Conservation (phyloP, 2,113 vertebrate genomes). For the Crotalus horridus region DNA sequence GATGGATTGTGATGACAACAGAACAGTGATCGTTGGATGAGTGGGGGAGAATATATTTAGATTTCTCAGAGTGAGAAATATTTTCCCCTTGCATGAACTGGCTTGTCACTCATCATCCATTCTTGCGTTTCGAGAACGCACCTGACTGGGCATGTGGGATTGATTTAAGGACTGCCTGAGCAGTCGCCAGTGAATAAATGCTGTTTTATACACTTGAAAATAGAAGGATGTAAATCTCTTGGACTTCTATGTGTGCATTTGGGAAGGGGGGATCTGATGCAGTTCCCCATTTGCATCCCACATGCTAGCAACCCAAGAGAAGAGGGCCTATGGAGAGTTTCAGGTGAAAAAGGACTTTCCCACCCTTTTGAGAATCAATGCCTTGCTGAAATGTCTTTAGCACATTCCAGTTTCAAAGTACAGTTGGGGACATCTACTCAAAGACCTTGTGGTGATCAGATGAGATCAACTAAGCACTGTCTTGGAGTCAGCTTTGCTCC, state of each 20-base stretch:
- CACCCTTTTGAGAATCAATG: background rate
- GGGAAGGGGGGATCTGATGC: too few species aligned
- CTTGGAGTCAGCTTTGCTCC: background rate
- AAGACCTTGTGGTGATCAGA: background rate
- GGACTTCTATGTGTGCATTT: background rate
- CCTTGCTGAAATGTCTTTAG: background rate
- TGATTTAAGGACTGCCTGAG: background rate
- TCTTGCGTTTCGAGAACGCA: background rate
- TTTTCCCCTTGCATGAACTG: background rate
- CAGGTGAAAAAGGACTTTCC: background rate
- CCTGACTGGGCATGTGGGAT: background rate
- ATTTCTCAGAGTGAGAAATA: background rate
- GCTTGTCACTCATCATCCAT: conserved; percentile 18
- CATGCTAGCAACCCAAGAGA: background rate
- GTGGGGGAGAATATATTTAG: background rate
- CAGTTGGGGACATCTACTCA: background rate
- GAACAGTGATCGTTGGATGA: background rate
- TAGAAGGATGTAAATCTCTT: background rate
- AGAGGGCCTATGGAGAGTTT: background rate
- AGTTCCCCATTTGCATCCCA: background rate
- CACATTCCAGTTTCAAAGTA: background rate
- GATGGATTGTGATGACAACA: background rate
- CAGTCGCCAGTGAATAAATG: background rate
- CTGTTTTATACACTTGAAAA: background rate
- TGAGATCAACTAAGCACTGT: background rate